Percentiles rank a stretch among this genome's conserved stretches.
Evolutionary conservation across 2,113 vertebrate genomes (phyloP).

Genomic region (Protomyctophum bolini): DNA sequence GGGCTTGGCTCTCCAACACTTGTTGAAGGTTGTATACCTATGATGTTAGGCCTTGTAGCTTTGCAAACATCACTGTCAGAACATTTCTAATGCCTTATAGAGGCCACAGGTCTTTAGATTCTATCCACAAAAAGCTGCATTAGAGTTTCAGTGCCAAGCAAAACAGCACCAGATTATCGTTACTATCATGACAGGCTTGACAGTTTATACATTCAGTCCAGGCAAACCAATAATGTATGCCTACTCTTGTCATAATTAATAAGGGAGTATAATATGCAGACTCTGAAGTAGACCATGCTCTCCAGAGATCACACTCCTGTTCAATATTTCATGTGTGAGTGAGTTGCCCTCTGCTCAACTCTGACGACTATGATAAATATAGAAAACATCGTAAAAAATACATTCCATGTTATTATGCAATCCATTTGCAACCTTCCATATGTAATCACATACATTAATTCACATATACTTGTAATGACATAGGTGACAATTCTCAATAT

Average conservation of each 20-base stretch:
- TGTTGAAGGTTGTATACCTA: no score
- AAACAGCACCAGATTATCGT: conserved; percentile 14
- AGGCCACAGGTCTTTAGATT: neutral
- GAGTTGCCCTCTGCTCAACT: conserved; percentile 9
- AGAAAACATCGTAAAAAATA: neutral
- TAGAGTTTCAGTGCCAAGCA: neutral
- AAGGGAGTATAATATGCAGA: conserved; percentile 23
- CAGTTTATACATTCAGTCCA: neutral
- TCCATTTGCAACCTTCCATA: no score
- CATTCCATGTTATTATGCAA: neutral
- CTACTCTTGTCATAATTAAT: conserved; percentile 14
- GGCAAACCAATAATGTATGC: conserved; percentile 3
- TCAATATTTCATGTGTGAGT: conserved; percentile 58
- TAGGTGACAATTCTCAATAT: neutral
- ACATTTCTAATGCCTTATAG: neutral
- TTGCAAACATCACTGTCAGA: no score
- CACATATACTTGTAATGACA: neutral
- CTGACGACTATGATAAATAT: neutral
- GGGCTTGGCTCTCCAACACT: neutral
- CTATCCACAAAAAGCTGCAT: neutral
- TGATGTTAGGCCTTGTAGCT: no score
- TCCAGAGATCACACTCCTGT: conserved; percentile 15
- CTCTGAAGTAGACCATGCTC: conserved; percentile 37
- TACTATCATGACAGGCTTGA: conserved; percentile 8
- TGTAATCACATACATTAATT: neutral